Base-by-base conservation (phyloP, 2,113 vertebrate genomes). In the Hydrochoerus hydrochaeris region DNA sequence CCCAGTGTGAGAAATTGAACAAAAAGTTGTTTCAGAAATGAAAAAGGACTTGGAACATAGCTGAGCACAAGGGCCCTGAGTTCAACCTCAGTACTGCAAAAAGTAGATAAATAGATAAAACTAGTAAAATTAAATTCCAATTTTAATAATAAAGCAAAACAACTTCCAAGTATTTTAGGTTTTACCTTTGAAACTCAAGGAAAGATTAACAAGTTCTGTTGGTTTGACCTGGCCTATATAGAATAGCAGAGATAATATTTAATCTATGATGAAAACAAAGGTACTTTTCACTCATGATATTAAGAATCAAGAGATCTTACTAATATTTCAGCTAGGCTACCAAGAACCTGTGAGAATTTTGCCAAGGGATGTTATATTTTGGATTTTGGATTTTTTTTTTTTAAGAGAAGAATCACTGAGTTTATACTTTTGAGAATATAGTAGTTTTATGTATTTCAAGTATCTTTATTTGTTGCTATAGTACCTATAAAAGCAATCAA, bases 71-170 rank as follows among this genome's bases (percentile, higher is more conserved):
- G 46, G 41, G 26, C 44, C 13, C 26, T 49, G 44, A 2, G 75
- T 49, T 78, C 28, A 78, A 78, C 44, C 28, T 3, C 13, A 49
- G 44, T 30, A 78, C 7, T 7, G 5, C 12, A 17, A 78, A 49
- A 17, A 49, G 41, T 49, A 49, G 41, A 19, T 46, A 78, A 49
- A 78, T 71, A 71, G 38, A 71, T 78, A 78, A 78, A 78, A 49
- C 17, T 49, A 77, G 30, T 49, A 30, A 77, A 77, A 77, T 49
- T 49, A 93, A 71, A 49, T 87, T 1, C 35, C 84, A 44, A 28
- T 86, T 82, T 57, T 88, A 85, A 82, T 85, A 86, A 86, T 82
- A 65, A 92, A 94, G 9, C 9, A 60, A 93, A 88, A n/a, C 67
- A 88, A 32, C 62, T 58, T 62, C 19, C 82, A 85, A 84, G 54